Evolutionary conservation across 1,140 invertebrate genomes (phyloP), one percentile per base, ranked within the genome.

Genomic region (Armadillidium nasatum): DNA sequence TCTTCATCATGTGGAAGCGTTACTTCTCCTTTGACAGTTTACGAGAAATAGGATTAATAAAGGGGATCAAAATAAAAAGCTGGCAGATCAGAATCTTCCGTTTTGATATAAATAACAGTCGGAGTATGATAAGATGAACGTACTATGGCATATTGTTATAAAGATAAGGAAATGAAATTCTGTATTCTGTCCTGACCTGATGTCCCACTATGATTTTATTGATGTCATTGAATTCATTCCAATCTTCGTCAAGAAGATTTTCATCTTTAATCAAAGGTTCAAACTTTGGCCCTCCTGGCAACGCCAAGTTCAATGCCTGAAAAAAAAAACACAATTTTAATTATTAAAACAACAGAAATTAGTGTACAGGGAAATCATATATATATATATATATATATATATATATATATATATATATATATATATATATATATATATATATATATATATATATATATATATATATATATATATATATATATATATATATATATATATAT

Each of bases 181-280:
- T 89, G 85, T 99, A 99, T 86, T 99, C 98, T 7, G 98, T 99
- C 76, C 98, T 89, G 80, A 99, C 95, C 44, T 97, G 97, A 83
- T 99, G 97, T 44, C 98, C 87, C 82, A 99, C 99, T 75, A 99
- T 99, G 81, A 99, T 98, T 85, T 99, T 99, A 83, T 99, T 99
- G 73, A 99, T 99, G 84, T 99, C 98, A 87, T 99, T 99, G 83
- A 99, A 99, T 86, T 99, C 98, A 87, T 99, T 99, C 98, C 98
- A 99, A 86, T 99, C 98, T 88, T 99, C 98, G 88, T 99, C 98
- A 46, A 72, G 94, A 78, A 94, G 91, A 84, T 96, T 97, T 80
- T 94, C 92, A 86, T 99, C 98, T 84, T 99, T 99, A 0, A 99
- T 96, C 0, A 99, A 85, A 0, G 98, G 97, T 85, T 99, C 98